Evolutionary conservation across 2,888 invertebrate species (phyloP).

Genomic region (Hymenopus coronatus): DNA sequence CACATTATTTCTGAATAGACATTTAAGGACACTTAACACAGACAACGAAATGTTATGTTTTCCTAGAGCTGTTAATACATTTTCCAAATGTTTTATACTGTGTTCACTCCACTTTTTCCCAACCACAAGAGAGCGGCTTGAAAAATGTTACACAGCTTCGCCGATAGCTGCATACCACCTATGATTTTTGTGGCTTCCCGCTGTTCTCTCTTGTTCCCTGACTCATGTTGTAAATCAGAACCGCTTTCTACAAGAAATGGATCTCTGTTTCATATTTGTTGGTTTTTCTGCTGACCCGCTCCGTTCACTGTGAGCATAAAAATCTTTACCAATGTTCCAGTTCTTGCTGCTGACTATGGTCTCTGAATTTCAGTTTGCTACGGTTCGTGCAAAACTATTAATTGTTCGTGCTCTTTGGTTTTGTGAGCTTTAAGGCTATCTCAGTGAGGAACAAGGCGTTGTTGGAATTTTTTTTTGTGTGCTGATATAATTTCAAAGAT

Average conservation of each 20-base stretch:
- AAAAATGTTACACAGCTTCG: not conserved
- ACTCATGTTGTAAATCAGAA: not conserved
- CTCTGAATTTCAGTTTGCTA: not conserved
- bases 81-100: not conserved
- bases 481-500: too few relatives aligned
- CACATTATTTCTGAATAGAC: not conserved
- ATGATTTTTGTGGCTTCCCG: not conserved
- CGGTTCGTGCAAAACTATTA: not conserved
- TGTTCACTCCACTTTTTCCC: not conserved
- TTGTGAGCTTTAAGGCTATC: too few relatives aligned
- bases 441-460: too few relatives aligned
- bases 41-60: not conserved
- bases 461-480: too few relatives aligned
- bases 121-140: not conserved
- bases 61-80: not conserved
- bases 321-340: not conserved
- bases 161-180: not conserved
- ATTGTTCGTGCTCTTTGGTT: not conserved
- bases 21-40: not conserved
- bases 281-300: not conserved
- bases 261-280: not conserved
- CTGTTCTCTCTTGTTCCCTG: not conserved
- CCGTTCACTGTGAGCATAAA: not conserved
- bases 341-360: not conserved
- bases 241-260: not conserved